These are phyloP conservation scores for Homalodisca vitripennis DNA, from an alignment of 1,140 invertebrate genomes.

Conservation along the genomic window DNA sequence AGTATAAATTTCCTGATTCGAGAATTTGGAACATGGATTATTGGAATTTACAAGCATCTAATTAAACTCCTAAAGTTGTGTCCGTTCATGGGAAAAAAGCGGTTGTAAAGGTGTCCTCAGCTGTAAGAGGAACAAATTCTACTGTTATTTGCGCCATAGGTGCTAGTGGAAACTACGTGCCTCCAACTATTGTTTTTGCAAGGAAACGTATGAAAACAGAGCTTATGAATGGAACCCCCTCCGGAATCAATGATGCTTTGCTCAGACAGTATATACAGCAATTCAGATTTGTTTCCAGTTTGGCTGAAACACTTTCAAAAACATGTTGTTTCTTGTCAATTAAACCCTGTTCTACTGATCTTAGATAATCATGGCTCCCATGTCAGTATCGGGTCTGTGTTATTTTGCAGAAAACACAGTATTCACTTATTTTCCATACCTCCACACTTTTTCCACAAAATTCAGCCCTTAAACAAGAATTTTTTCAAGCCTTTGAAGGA, in stretches of 20 bases:
- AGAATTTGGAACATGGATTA: constrained; percentile 12
- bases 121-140: background rate
- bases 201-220: background rate
- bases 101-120: constrained; percentile 23
- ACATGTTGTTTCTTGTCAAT: constrained; percentile 14
- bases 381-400: background rate
- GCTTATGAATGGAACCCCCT: background rate
- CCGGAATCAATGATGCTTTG: constrained; percentile 6
- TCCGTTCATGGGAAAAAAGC: constrained; percentile 9
- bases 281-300: background rate
- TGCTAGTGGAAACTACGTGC: constrained; percentile 8
- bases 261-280: background rate
- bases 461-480: no score
- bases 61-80: background rate
- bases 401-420: no score
- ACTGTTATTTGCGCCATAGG: no score
- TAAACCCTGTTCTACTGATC: constrained; percentile 8
- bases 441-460: no score
- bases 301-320: constrained; percentile 8
- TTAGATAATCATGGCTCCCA: constrained; percentile 14
- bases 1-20: constrained; percentile 3
- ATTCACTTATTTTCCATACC: no score
- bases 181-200: no score
- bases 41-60: no score
- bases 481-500: constrained; percentile 15